These are phyloP conservation scores for Characodon lateralis DNA, from an alignment of 2,797 vertebrate species.

Conservation along the genomic window DNA sequence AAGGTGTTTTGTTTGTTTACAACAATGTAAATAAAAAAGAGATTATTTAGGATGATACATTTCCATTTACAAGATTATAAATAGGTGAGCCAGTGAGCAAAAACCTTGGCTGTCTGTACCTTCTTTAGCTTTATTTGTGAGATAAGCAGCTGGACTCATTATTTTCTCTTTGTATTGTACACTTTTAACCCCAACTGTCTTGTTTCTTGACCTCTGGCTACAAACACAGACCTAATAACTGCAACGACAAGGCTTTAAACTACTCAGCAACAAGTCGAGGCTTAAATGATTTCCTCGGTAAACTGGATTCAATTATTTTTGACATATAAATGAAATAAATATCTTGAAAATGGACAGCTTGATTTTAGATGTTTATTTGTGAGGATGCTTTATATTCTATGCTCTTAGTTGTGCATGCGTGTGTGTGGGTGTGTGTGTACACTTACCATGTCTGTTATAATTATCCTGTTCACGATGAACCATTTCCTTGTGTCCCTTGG, in stretches of 20 bases:
- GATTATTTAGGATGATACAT: background rate
- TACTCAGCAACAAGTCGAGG: background rate
- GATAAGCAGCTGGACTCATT: background rate
- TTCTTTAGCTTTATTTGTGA: background rate
- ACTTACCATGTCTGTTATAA: slow-evolving; percentile 88
- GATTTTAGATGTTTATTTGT: background rate
- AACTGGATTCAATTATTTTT: background rate
- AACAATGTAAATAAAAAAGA: background rate
- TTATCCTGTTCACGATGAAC: slow-evolving; percentile 92
- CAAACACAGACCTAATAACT: background rate
- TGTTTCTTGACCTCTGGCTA: background rate
- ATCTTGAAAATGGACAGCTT: background rate
- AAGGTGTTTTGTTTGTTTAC: background rate
- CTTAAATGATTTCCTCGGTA: background rate
- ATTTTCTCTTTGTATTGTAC: background rate
- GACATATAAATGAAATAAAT: background rate
- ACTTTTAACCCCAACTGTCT: background rate
- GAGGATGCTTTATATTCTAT: background rate
- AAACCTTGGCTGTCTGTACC: background rate
- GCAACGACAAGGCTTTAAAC: background rate
- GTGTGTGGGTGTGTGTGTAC: background rate
- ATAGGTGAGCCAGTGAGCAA: background rate
- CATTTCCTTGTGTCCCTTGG: slow-evolving; percentile 91
- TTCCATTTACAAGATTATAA: background rate
- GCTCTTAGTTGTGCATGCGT: background rate